Evolutionary conservation across 2,797 vertebrate genomes (phyloP).

Genomic region (Pitangus sulphuratus): DNA sequence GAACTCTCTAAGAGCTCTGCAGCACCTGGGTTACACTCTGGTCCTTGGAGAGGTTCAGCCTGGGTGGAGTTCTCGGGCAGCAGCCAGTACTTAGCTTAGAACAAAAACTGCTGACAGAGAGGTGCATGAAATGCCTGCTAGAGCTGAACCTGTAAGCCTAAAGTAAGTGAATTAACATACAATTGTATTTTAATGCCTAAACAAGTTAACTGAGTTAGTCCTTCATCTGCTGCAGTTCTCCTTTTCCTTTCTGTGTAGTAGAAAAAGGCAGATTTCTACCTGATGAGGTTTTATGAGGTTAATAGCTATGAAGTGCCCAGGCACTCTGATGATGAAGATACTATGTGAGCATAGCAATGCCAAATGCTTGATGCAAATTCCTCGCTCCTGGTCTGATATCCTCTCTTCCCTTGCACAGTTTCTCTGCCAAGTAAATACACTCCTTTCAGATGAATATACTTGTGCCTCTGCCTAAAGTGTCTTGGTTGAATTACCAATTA

Average conservation of each 20-base stretch:
- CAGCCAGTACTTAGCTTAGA: neutral
- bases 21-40: neutral
- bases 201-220: neutral
- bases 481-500: neutral
- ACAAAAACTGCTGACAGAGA: neutral
- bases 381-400: neutral
- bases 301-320: neutral
- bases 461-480: neutral
- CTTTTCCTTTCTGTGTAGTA: neutral
- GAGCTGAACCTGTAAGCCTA: neutral
- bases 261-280: neutral
- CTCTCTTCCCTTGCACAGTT: neutral
- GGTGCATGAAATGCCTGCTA: neutral
- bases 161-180: neutral
- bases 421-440: neutral
- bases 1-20: neutral
- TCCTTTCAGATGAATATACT: neutral
- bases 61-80: neutral
- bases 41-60: neutral
- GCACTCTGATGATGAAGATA: neutral
- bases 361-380: neutral
- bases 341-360: neutral
- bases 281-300: slow-evolving; percentile 21
- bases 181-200: neutral
- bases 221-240: neutral